phyloP scores from a whole-genome alignment of 1,140 invertebrate genomes.

The Bombus impatiens region DNA sequence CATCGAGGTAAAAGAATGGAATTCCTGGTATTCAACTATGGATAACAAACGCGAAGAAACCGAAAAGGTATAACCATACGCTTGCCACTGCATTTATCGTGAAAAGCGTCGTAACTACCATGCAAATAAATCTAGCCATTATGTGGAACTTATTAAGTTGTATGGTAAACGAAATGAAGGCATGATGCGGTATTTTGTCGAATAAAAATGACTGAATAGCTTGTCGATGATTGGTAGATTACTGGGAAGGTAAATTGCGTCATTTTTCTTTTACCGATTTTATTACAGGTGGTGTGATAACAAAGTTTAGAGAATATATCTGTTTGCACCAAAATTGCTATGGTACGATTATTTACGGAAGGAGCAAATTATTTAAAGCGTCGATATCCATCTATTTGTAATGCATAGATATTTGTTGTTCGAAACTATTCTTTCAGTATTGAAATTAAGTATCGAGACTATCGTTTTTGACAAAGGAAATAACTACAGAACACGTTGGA shows the following conservation, averaged over 20 bases:
- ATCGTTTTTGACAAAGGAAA: neutral
- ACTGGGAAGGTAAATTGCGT: too few relatives aligned
- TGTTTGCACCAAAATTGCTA: too few relatives aligned
- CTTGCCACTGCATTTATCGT: neutral
- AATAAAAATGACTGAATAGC: too few relatives aligned
- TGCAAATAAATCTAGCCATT: neutral
- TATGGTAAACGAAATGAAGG: neutral
- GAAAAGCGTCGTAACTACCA: neutral
- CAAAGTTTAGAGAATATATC: too few relatives aligned
- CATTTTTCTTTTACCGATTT: too few relatives aligned
- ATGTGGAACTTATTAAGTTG: neutral
- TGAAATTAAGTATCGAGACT: neutral
- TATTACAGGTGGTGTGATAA: too few relatives aligned
- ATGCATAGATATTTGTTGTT: neutral
- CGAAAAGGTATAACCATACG: neutral
- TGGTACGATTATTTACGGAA: too few relatives aligned
- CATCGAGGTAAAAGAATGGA: slow-evolving; percentile 43
- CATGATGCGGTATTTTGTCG: too few relatives aligned
- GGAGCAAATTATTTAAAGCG: too few relatives aligned
- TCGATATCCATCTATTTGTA: too few relatives aligned
- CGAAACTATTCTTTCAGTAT: neutral
- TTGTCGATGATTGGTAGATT: too few relatives aligned
- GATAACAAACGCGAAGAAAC: slow-evolving; percentile 24
- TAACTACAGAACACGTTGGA: neutral
- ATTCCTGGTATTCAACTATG: slow-evolving; percentile 45